phyloP scores from a whole-genome alignment of 2,113 vertebrate genomes.

The Pipra filicauda region DNA sequence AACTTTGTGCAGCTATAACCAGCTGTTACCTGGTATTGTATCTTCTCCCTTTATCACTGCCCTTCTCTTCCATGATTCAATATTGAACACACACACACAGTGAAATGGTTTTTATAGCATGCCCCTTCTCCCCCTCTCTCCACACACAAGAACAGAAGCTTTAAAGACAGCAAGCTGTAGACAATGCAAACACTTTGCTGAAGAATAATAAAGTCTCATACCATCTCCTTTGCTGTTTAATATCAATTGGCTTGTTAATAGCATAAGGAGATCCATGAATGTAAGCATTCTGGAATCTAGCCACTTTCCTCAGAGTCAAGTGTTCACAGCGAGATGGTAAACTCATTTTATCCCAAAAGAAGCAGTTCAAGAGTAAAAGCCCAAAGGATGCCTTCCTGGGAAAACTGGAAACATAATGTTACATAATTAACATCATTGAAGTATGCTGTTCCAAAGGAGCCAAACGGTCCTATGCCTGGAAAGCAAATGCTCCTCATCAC shows the following conservation, averaged over 20 bases:
- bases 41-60: background rate
- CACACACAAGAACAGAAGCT: background rate
- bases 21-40: background rate
- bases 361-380: slow-evolving; percentile 37
- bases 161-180: slow-evolving; percentile 14
- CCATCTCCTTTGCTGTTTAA: slow-evolving; percentile 89
- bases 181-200: background rate
- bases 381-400: slow-evolving; percentile 53
- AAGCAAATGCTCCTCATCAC: slow-evolving; percentile 31
- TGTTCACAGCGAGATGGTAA: slow-evolving; percentile 86
- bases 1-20: background rate
- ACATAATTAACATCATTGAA: slow-evolving; percentile 3
- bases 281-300: slow-evolving; percentile 83
- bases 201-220: slow-evolving; percentile 75
- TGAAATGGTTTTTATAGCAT: background rate
- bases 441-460: background rate
- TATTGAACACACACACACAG: background rate
- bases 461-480: slow-evolving; percentile 13
- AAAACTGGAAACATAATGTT: slow-evolving; percentile 44
- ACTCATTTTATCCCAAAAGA: slow-evolving; percentile 82
- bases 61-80: background rate
- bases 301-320: slow-evolving; percentile 83
- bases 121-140: background rate
- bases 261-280: slow-evolving; percentile 87
- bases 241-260: slow-evolving; percentile 95